These are phyloP conservation scores for Pteronura brasiliensis DNA, from an alignment of 2,113 vertebrate species.

Conservation along the genomic window DNA sequence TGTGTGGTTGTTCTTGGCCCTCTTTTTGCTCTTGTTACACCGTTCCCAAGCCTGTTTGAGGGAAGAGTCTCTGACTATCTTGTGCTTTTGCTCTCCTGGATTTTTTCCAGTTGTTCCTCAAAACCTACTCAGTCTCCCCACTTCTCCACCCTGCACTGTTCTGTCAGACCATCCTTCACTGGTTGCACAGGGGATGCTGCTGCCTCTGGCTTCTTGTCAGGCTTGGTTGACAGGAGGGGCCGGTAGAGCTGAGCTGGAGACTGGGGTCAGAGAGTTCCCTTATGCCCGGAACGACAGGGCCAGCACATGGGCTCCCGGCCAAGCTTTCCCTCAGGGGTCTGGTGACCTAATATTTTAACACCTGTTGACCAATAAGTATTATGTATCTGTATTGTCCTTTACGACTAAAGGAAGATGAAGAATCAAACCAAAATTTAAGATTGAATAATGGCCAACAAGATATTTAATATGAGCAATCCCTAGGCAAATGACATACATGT, in stretches of 20 bases:
- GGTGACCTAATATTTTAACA: background rate
- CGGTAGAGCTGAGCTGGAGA: too few species aligned
- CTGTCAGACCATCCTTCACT: background rate
- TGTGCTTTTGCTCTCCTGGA: background rate
- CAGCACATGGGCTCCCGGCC: background rate
- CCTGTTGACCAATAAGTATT: background rate
- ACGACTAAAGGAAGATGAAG: background rate
- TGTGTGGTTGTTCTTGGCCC: fast-evolving
- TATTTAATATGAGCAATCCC: background rate
- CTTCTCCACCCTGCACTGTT: fast-evolving
- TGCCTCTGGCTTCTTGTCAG: background rate
- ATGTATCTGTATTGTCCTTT: background rate
- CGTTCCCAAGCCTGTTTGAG: background rate
- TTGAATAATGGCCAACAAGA: background rate
- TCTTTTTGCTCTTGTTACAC: background rate
- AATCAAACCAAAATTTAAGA: background rate
- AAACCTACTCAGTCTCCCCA: fast-evolving
- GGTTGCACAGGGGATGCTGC: fast-evolving
- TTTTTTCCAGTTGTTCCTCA: background rate
- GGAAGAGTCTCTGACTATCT: background rate
- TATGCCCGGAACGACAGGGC: background rate
- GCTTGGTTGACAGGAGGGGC: background rate
- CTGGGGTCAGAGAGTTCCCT: background rate
- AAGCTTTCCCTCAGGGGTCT: background rate
- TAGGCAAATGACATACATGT: background rate